Evolutionary conservation across 2,888 invertebrate genomes (phyloP).

Genomic region (Pyrgus malvae): DNA sequence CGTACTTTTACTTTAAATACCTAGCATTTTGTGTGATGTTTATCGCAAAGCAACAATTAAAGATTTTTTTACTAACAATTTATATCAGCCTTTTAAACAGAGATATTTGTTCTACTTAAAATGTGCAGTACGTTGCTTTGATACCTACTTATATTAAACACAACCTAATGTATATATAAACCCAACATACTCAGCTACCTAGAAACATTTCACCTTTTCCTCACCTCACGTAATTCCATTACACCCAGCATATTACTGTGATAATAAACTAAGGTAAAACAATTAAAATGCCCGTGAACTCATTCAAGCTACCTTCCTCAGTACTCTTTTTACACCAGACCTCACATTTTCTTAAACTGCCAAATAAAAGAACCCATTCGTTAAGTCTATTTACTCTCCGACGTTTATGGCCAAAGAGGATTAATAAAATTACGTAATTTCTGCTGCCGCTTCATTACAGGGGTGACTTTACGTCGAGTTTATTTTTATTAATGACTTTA

Average conservation of each 20-base stretch:
- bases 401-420: conserved; percentile 49
- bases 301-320: conserved; percentile 3
- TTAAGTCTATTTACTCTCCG: conserved; percentile 47
- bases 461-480: conserved; percentile 33
- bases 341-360: conserved; percentile 25
- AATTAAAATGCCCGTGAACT: conserved; percentile 16
- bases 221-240: conserved; percentile 7
- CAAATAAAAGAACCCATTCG: conserved; percentile 46
- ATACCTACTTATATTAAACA: no score
- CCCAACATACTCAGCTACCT: no score
- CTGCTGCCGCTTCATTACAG: conserved; percentile 47
- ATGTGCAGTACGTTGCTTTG: no score
- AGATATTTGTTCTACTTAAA: no score
- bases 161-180: no score
- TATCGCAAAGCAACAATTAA: no score
- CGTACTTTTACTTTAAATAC: no score
- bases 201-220: no score
- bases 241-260: neutral
- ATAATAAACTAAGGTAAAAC: conserved; percentile 20
- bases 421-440: conserved; percentile 54
- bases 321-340: conserved; percentile 4
- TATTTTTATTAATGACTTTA: neutral
- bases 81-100: no score
- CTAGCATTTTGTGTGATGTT: no score
- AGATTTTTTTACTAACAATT: no score